Base-by-base conservation (phyloP, 2,888 invertebrate genomes). In the Clitarchus hookeri region DNA sequence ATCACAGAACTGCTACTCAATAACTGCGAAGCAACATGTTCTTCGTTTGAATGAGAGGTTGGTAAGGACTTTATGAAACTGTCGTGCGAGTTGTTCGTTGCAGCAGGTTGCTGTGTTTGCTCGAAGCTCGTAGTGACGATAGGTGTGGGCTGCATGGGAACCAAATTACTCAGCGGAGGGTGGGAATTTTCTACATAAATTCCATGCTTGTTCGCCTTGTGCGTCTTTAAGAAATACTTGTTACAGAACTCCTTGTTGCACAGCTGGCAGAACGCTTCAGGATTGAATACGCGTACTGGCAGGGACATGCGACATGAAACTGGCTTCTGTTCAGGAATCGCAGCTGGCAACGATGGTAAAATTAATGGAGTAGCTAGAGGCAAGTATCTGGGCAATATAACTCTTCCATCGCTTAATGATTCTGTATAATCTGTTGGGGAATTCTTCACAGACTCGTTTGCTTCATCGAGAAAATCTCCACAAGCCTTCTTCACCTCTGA, bases 181-280 rank as follows among this genome's bases (percentile, higher is more conserved):
- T 25, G 16, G 27, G 85, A 79, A 65, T 83, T 90, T 84, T 93
- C 95, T 87, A 95, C 95, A 91, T 97, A 97, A 89, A 99, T 98
- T 48, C 98, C 98, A 91, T 99, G 99, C 91, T 98, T 98, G 92
- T 98, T 98, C 54, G 98, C 98, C 91, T 98, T 98, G 93, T 99
- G 99, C 87, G 99, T 99, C 92, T 99, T 98, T 44, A 99, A 93
- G 92, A 98, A 99, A 92, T 99, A 98, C 91, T 98, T 98, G 93
- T 99, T 98, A 93, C 99, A 99, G 92, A 99, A 99, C 92, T 99
- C 99, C 91, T 98, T 98, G 93, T 98, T 98, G 93, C 99, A 99
- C 87, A 98, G 94, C 91, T 98, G 98, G 92, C 99, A 99, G 92
- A 97, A 99, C 26, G 98, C 98, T 92, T 99, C 99, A 1, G 97